Conservation (phyloP, 2,888 invertebrate species). For the Perdita meconis region DNA sequence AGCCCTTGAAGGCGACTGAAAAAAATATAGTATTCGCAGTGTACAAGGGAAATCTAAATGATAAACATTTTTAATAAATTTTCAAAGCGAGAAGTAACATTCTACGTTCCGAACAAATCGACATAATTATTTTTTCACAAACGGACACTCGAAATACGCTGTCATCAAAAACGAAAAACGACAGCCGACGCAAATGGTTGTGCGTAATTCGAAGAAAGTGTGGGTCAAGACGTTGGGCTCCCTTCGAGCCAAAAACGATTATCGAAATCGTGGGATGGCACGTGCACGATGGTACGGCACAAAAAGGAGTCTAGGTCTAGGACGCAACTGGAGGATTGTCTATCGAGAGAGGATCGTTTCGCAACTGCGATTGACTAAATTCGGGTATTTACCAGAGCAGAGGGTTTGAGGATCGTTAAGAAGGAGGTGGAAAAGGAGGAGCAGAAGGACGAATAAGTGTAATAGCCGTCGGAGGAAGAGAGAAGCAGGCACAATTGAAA, state of each 20-base stretch:
- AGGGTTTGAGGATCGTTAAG: conserved; percentile 19
- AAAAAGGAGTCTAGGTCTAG: conserved; percentile 74
- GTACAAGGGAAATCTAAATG: conserved; percentile 36
- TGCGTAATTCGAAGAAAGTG: too few species aligned
- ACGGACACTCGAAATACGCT: background rate
- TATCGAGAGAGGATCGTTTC: conserved; percentile 52
- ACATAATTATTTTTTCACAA: background rate
- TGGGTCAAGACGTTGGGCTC: conserved; percentile 10
- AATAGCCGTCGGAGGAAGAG: conserved; percentile 41
- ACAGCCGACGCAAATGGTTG: too few species aligned
- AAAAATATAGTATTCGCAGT: conserved; percentile 5
- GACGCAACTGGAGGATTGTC: conserved; percentile 61
- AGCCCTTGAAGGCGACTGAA: background rate
- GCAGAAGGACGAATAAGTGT: conserved; percentile 23
- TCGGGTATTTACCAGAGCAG: conserved; percentile 36
- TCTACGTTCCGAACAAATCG: background rate
- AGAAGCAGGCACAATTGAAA: conserved; percentile 59
- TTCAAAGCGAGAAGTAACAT: conserved; percentile 1
- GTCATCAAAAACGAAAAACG: too few species aligned
- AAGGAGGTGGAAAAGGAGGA: too few species aligned
- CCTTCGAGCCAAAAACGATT: conserved; percentile 13
- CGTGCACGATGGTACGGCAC: conserved; percentile 29
- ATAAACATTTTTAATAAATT: conserved; percentile 24
- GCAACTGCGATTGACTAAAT: conserved; percentile 65
- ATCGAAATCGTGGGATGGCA: conserved; percentile 34